phyloP scores from a whole-genome alignment of 2,888 invertebrate species.

The Cyaniris semiargus region DNA sequence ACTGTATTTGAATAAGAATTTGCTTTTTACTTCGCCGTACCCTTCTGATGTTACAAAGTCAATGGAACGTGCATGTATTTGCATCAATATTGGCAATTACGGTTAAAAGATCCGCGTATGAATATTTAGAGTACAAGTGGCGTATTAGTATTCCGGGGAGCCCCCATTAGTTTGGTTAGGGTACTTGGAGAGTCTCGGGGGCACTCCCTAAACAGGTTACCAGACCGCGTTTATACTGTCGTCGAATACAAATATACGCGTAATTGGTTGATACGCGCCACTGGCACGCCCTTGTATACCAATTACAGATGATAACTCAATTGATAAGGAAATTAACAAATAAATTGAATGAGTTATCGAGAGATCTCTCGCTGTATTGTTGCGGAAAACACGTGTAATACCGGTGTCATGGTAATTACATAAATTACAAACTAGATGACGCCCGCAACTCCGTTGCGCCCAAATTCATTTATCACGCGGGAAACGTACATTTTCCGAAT shows the following conservation, averaged over 20 bases:
- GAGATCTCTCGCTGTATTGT: neutral
- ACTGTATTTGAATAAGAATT: neutral
- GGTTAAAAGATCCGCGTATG: slow-evolving; percentile 43
- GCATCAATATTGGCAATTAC: slow-evolving; percentile 23
- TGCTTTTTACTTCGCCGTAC: neutral
- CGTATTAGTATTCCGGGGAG: slow-evolving; percentile 68
- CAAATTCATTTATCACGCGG: too few species aligned
- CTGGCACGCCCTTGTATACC: slow-evolving; percentile 22
- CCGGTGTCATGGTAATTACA: neutral
- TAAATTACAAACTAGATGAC: neutral
- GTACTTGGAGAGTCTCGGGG: slow-evolving; percentile 57
- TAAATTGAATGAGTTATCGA: neutral
- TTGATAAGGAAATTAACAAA: slow-evolving; percentile 1
- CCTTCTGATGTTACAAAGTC: neutral
- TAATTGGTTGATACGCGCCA: slow-evolving; percentile 54
- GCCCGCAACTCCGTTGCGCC: too few species aligned
- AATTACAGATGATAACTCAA: neutral
- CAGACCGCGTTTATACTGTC: slow-evolving; percentile 72
- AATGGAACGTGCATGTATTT: slow-evolving; percentile 8
- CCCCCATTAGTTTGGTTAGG: slow-evolving; percentile 57
- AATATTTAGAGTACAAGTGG: slow-evolving; percentile 57
- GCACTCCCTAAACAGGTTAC: slow-evolving; percentile 71
- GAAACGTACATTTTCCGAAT: too few species aligned
- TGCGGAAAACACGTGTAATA: neutral
- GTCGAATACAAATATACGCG: slow-evolving; percentile 69